Conservation (phyloP, 1,140 invertebrate species). For the Macrosteles quadrilineatus region DNA sequence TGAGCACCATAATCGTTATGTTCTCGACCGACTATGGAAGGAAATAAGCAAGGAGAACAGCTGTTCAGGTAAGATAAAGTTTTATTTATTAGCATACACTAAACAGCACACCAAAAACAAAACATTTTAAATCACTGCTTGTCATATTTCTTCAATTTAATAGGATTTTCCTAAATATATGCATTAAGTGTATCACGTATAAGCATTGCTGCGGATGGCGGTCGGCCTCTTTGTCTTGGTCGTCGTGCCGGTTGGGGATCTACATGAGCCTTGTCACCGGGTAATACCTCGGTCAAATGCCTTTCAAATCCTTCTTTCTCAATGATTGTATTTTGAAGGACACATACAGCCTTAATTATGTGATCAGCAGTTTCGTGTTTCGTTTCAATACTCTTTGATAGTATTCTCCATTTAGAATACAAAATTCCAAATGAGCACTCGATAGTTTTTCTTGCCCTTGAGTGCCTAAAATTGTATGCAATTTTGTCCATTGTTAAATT, state of each 20-base stretch:
- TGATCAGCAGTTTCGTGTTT: constrained; percentile 6
- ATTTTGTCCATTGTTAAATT: constrained; percentile 24
- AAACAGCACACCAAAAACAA: too few species aligned
- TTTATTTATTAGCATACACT: constrained; percentile 15
- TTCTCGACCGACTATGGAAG: constrained; percentile 16
- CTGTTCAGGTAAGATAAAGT: constrained; percentile 13
- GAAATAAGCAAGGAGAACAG: constrained; percentile 21
- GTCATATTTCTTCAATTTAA: neutral
- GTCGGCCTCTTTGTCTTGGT: constrained; percentile 4
- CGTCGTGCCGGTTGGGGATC: constrained; percentile 1
- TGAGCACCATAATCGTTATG: neutral
- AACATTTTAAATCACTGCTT: too few species aligned
- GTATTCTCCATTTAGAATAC: constrained; percentile 30
- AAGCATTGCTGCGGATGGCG: constrained; percentile 3
- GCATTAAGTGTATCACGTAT: constrained; percentile 7
- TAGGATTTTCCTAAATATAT: constrained; percentile 18
- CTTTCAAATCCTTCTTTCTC: constrained; percentile 30
- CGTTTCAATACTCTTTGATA: constrained; percentile 24
- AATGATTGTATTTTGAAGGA: constrained; percentile 25
- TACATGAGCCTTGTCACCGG: neutral
- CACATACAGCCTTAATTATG: constrained; percentile 23
- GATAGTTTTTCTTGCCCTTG: constrained; percentile 26
- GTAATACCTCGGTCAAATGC: constrained; percentile 17
- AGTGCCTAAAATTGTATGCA: constrained; percentile 9
- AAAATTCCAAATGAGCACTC: constrained; percentile 30